Evolutionary conservation across 2,888 invertebrate species (phyloP).

Genomic region (Rhimphoctona megacephalus): DNA sequence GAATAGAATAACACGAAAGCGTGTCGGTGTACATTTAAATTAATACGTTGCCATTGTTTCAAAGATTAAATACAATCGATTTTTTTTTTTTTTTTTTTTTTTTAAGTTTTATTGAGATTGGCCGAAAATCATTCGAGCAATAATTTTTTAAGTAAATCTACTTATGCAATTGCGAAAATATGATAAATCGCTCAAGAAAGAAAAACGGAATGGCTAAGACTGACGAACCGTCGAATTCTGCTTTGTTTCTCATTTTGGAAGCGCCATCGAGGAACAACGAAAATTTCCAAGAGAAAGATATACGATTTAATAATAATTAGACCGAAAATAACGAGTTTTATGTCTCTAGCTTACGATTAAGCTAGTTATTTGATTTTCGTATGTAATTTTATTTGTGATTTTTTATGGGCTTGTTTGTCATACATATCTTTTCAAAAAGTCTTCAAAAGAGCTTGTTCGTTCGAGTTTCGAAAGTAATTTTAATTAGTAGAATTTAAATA

Average conservation of each 20-base stretch:
- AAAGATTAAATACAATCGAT: background rate
- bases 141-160: background rate
- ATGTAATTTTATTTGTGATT: background rate
- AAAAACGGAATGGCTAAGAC: background rate
- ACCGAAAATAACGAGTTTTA: slow-evolving; percentile 13
- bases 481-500: background rate
- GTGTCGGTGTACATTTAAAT: slow-evolving; percentile 5
- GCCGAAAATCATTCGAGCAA: background rate
- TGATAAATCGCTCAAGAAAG: background rate
- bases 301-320: background rate
- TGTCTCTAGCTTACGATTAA: background rate
- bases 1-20: background rate
- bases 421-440: background rate
- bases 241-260: background rate
- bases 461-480: background rate
- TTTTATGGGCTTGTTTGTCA: slow-evolving; percentile 10
- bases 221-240: background rate
- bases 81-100: background rate
- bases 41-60: background rate
- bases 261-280: background rate
- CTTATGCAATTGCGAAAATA: background rate
- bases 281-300: background rate
- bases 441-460: background rate
- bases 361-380: background rate
- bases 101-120: background rate